phyloP scores from a whole-genome alignment of 2,797 vertebrate species.

The Furcifer pardalis region DNA sequence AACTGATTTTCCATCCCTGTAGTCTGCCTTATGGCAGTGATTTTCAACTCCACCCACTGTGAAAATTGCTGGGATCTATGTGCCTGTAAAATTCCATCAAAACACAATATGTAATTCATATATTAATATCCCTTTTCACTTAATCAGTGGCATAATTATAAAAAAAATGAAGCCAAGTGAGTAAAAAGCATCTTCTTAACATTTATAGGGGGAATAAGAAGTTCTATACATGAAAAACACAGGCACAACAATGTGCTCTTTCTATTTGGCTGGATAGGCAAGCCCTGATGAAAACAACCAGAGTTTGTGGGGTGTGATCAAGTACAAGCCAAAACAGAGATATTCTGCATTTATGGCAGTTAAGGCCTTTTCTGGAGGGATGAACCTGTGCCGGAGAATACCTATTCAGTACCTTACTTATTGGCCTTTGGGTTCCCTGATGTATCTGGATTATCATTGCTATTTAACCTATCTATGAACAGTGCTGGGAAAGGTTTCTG shows the following conservation, averaged over 20 bases:
- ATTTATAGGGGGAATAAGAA: not conserved
- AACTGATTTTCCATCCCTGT: not conserved
- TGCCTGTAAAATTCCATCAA: not conserved
- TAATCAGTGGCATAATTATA: not conserved
- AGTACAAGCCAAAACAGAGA: not conserved
- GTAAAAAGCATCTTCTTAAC: not conserved
- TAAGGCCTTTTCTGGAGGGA: too few species aligned
- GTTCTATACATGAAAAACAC: not conserved
- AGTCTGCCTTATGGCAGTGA: not conserved
- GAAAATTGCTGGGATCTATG: not conserved
- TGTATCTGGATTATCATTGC: too few species aligned
- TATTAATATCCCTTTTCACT: not conserved
- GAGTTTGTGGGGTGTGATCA: too few species aligned
- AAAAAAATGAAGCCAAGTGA: not conserved
- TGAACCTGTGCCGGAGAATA: too few species aligned
- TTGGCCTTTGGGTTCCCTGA: too few species aligned
- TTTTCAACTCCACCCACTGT: not conserved
- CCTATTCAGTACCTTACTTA: too few species aligned
- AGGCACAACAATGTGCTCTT: not conserved
- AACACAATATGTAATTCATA: not conserved
- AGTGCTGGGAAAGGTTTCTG: too few species aligned
- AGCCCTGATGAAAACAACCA: not conserved
- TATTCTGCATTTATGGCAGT: not conserved
- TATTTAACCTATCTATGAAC: too few species aligned
- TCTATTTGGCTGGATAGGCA: not conserved